Base-by-base conservation (phyloP, 2,888 invertebrate genomes). In the Cerastis leucographa region DNA sequence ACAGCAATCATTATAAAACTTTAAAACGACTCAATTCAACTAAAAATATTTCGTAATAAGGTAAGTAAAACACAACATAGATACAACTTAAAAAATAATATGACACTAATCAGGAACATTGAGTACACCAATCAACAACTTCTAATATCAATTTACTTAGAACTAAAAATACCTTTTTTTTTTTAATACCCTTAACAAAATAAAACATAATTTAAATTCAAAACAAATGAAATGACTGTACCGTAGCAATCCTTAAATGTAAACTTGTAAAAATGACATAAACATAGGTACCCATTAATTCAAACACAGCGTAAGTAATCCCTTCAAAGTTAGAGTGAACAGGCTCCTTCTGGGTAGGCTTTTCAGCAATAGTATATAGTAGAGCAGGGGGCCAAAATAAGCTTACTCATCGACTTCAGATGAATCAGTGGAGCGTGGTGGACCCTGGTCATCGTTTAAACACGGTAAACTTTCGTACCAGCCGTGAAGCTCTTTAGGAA, bases 401-500 rank as follows among this genome's bases (percentile, higher is more conserved):
- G 70, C 5, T 70, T 59, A 70, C 6, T 70, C 59, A 59, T 70
- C 69, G 54, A 70, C 59, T 59, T 70, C 70, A 59, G 70, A 70
- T 70, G 70, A 59, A 70, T 70, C 70, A 44, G 70, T 70, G 44
- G 8, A 70, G 59, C 4, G 70, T 70, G 70, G 44, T 14, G 70
- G 7, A 70, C 44, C 59, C 70, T 61, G 70, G 70, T 70, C 70
- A 61, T 70, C 59, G 70, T 70, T 70, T 70, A 14, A 70, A 70
- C 70, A 70, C 9, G 59, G 70, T 70, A 70, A 70, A 70, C 70
- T 9, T 70, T 61, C 70, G 70, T 75, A 76, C 59, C 68, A 72
- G 49, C 68, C 77, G 22, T 73, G 78, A 69, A 75, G 79, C 79
- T 75, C 71, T 68, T 75, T 54, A 56, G 79, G 79, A 62, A 79